phyloP scores from a whole-genome alignment of 2,113 vertebrate species.

The Sylvia atricapilla region DNA sequence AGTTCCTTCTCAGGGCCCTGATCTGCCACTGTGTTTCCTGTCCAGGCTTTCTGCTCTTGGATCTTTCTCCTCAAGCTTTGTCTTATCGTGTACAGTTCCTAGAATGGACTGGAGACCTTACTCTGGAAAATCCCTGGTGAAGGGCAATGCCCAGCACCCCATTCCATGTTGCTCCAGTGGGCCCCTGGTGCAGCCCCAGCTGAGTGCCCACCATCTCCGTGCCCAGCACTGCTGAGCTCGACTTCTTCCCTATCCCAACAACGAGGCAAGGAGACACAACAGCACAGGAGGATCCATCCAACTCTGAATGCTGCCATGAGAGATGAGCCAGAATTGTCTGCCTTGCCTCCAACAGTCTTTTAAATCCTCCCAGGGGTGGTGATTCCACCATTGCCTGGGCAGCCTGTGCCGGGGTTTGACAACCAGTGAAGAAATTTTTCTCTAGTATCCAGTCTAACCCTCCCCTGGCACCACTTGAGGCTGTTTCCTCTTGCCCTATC shows the following conservation, averaged over 20 bases:
- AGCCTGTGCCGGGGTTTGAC: not conserved
- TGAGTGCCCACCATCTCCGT: rapidly evolving
- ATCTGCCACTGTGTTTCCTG: not conserved
- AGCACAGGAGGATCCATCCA: not conserved
- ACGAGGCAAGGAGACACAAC: rapidly evolving
- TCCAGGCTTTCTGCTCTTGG: not conserved
- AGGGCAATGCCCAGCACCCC: not conserved
- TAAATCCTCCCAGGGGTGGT: not conserved
- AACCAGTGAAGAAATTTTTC: not conserved
- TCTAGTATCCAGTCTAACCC: not conserved
- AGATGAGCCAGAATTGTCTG: not conserved
- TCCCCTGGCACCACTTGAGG: not conserved
- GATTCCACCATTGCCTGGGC: not conserved
- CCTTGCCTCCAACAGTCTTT: not conserved
- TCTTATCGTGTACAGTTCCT: not conserved
- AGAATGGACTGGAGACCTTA: not conserved
- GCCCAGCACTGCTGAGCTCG: rapidly evolving
- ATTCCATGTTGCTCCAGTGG: not conserved
- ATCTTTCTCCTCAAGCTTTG: not conserved
- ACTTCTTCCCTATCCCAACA: not conserved
- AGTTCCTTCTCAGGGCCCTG: not conserved
- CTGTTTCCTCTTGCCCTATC: not conserved
- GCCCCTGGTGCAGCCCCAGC: not conserved
- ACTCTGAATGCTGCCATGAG: rapidly evolving
- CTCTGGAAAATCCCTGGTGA: not conserved